Evolutionary conservation across 1,140 invertebrate species (phyloP), one percentile per base, ranked within the genome.

Genomic region (Adoxophyes honmai): DNA sequence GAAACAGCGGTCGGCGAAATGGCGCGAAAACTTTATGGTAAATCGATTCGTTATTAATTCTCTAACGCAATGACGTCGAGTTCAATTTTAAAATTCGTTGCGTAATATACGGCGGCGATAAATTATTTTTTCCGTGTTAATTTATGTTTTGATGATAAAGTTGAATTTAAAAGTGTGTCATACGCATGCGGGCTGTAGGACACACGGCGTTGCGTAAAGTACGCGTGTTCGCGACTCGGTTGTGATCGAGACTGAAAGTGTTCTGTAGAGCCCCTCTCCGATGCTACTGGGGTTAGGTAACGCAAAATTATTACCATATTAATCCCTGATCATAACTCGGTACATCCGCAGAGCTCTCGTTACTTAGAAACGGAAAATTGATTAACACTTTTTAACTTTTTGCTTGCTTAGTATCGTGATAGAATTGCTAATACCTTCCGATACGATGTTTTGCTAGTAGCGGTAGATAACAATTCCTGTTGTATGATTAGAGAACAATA

Each of bases 211-310:
- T 86, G 70, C 78, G 73, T 74, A 82, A 86, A 54, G 33, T 59
- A 58, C 56, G 60, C 77, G 81, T 76, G 75, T 64, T 74, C 55
- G 54, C 79, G 58, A 52, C 56, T 62, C 70, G 62, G 68, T 65
- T 64, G 54, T 67, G 58, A 62, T 57, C 73, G 78, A 86, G 84
- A 86, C 83, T 86, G 83, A 86, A 84, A 86, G 83, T 86, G 80
- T 63, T 69, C 53, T 70, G 64, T 69, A 55, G 55, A 60, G 68
- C 68, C 76, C 78, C 73, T 73, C 75, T 66, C 68, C 64, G 68
- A 75, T 70, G 71, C 70, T 61, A 66, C 68, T 52, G 54, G 36
- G 6, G 66, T 82, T 82, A 81, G 71, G 74, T 81, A 81, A 81
- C 66, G 55, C 52, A 28, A 55, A 60, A 63, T 68, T 51, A 77